Conservation (phyloP, 2,113 vertebrate species). For the Ceuthmochares aereus region DNA sequence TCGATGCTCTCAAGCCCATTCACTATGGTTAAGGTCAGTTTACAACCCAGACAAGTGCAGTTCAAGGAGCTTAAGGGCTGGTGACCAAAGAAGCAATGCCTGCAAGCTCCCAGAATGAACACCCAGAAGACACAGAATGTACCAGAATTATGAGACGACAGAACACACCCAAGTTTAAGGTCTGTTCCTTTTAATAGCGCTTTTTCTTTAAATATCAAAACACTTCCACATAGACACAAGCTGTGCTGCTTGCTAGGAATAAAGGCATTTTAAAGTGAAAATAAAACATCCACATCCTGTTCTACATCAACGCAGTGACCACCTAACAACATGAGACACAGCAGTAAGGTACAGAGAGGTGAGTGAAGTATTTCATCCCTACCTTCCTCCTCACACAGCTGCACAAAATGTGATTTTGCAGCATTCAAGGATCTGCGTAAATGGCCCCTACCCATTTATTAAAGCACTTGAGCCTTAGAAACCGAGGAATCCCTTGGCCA, state of each 20-base stretch:
- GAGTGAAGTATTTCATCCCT: fast-evolving
- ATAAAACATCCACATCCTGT: neutral
- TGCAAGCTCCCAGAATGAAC: neutral
- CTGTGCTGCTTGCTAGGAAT: neutral
- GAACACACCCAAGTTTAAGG: neutral
- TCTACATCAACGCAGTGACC: neutral
- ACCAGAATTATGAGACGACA: neutral
- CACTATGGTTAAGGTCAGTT: neutral
- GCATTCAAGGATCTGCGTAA: neutral
- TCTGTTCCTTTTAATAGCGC: neutral
- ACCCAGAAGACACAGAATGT: neutral
- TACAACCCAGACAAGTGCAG: neutral
- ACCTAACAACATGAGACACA: fast-evolving
- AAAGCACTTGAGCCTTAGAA: neutral
- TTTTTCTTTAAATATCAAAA: neutral
- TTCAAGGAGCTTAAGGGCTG: neutral
- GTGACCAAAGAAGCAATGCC: neutral
- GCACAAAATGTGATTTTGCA: neutral
- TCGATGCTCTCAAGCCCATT: fast-evolving
- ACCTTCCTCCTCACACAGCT: neutral
- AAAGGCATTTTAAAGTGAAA: neutral
- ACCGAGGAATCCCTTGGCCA: fast-evolving
- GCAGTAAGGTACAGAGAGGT: neutral
- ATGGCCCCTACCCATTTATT: fast-evolving
- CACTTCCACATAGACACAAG: neutral